These are phyloP conservation scores for Lasiurus cinereus DNA, from an alignment of 2,113 vertebrate genomes.

Conservation along the genomic window DNA sequence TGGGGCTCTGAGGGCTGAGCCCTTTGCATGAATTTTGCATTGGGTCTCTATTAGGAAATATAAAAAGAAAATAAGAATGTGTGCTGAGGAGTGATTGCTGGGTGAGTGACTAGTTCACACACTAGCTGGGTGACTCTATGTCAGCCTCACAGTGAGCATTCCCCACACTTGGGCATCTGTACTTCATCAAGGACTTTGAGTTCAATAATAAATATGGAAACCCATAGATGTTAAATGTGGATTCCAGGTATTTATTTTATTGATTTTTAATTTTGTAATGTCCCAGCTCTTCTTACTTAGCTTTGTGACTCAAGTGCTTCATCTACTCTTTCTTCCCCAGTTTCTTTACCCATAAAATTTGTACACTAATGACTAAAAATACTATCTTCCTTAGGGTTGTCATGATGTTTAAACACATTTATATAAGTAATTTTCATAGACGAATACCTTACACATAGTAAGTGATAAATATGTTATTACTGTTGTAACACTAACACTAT, in stretches of 20 bases:
- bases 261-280: not conserved
- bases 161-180: not conserved
- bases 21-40: too few species aligned
- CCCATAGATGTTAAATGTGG: not conserved
- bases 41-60: not conserved
- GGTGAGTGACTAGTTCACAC: not conserved
- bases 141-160: not conserved
- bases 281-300: not conserved
- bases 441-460: not conserved
- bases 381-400: not conserved
- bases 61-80: not conserved
- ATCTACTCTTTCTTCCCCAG: not conserved
- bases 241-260: not conserved
- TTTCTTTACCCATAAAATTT: not conserved
- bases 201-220: not conserved
- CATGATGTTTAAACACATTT: not conserved
- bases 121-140: not conserved
- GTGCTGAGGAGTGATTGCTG: not conserved
- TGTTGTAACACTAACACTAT: not conserved
- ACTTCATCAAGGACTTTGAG: not conserved
- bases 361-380: not conserved
- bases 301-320: not conserved
- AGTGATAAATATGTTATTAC: not conserved
- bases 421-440: not conserved
- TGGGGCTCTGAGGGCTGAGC: too few species aligned